A percentile compares a stretch with the other conserved stretches of the same genome.
Conservation (phyloP, 2,888 invertebrate genomes). For the Piscicola geometra region DNA sequence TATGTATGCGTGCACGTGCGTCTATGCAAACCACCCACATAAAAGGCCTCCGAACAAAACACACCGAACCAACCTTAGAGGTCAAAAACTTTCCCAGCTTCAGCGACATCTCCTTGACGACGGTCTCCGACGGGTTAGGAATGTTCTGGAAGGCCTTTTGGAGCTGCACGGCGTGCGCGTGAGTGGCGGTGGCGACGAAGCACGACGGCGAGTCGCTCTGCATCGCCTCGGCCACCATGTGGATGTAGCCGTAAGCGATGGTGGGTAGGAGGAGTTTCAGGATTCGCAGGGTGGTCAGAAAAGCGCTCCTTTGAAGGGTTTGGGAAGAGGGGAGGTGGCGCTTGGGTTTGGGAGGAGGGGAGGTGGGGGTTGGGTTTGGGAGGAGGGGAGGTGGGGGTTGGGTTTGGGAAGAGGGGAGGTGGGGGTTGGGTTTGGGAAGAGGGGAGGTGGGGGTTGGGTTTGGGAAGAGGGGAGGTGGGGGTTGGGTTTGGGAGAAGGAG, state of each 20-base stretch:
- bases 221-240: slow-evolving; percentile 58
- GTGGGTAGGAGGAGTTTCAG: slow-evolving; percentile 82
- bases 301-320: slow-evolving; percentile 69
- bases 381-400: too few species aligned
- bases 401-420: too few species aligned
- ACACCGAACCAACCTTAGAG: slow-evolving; percentile 64
- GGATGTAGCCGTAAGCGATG: slow-evolving; percentile 66
- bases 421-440: too few species aligned
- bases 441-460: too few species aligned
- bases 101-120: slow-evolving; percentile 75
- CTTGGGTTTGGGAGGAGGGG: background rate
- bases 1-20: background rate
- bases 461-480: too few species aligned
- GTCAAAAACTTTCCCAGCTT: slow-evolving; percentile 77
- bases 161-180: slow-evolving; percentile 61
- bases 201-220: slow-evolving; percentile 61
- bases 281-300: slow-evolving; percentile 78
- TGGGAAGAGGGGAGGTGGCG: background rate
- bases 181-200: slow-evolving; percentile 53
- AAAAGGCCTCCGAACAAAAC: background rate
- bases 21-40: background rate
- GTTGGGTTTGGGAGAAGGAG: too few species aligned
- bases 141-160: slow-evolving; percentile 79
- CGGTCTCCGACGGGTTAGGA: slow-evolving; percentile 77
- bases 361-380: too few species aligned